Evolutionary conservation across 2,113 vertebrate species (phyloP), one percentile per base, ranked within the genome.

Genomic region (Arvicanthis niloticus): DNA sequence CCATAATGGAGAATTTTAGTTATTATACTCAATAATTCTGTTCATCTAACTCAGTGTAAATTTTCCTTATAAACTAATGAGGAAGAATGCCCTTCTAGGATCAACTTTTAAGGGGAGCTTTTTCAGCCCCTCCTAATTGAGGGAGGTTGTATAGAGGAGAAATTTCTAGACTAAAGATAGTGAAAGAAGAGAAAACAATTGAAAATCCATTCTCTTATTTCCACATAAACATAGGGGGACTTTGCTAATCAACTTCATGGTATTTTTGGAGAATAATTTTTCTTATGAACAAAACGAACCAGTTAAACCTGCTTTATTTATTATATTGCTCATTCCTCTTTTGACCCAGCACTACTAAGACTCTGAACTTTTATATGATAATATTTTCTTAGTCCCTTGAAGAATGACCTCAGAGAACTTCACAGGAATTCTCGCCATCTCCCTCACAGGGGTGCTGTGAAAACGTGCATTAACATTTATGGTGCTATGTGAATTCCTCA

Each of bases 381-480:
- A 90, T 1, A 68, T 93, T 97, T 94, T 97, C 45, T 76, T 85
- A 53, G 88, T 86, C 91, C 65, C 94, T 88, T 92, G 84, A 91
- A 97, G 96, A 97, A 94, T 97, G 86, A 95, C 37, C 37, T 96
- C 89, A 97, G 78, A 92, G 65, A 95, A 94, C 78, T 88, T 96
- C 51, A 94, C 3, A 92, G 91, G 91, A 84, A 13, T 73, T 4
- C 0, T 84, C 94, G 26, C 86, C 89, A 34, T 97, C 42, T 68
- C 45, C n/a, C 26, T 88, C 93, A 92, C 42, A 90, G 37, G 86
- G 89, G 95, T 84, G 87, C 81, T 94, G 82, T 97, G 97, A 97
- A 98, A 98, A 88, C 92, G 7, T 0, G 17, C 40, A 88, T 96
- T 97, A 97, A 93, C 70, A 91, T 96, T 98, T 97, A 96, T 81